phyloP scores from a whole-genome alignment of 2,888 invertebrate species.

The Brachypalpus laphriformis region DNA sequence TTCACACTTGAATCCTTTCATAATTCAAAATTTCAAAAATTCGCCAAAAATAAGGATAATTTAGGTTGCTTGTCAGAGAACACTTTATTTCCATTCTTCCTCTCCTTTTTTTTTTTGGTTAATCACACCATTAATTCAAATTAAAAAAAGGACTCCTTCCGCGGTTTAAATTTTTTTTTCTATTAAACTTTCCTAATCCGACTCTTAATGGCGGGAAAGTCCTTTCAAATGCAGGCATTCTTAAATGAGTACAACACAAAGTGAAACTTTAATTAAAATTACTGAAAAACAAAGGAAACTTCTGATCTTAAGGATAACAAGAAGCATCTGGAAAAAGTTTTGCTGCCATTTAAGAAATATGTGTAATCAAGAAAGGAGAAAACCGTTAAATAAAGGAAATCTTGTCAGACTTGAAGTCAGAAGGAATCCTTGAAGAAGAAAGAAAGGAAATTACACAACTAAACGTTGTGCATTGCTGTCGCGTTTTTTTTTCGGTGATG shows the following conservation, averaged over 20 bases:
- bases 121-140: slow-evolving; percentile 67
- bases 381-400: background rate
- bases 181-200: slow-evolving; percentile 16
- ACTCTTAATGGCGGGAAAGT: slow-evolving; percentile 35
- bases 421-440: background rate
- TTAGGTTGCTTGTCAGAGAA: slow-evolving; percentile 15
- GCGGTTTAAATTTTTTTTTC: background rate
- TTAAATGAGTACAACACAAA: background rate
- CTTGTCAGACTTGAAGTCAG: too few relatives aligned
- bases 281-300: background rate
- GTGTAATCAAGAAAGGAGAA: background rate
- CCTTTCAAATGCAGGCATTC: slow-evolving; percentile 3
- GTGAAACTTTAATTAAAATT: slow-evolving; percentile 49
- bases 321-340: background rate
- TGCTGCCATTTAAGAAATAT: background rate
- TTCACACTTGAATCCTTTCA: slow-evolving; percentile 59
- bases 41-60: slow-evolving; percentile 38
- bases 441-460: background rate
- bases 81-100: slow-evolving; percentile 27
- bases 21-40: slow-evolving; percentile 45
- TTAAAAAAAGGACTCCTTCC: slow-evolving; percentile 49
- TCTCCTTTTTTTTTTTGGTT: slow-evolving; percentile 7
- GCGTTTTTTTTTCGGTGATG: too few relatives aligned
- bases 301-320: background rate
- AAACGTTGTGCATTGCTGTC: too few relatives aligned